A percentile compares a stretch with the other conserved stretches of the same genome.
Evolutionary conservation across 2,113 vertebrate genomes (phyloP).

Genomic region (Ursus arctos): DNA sequence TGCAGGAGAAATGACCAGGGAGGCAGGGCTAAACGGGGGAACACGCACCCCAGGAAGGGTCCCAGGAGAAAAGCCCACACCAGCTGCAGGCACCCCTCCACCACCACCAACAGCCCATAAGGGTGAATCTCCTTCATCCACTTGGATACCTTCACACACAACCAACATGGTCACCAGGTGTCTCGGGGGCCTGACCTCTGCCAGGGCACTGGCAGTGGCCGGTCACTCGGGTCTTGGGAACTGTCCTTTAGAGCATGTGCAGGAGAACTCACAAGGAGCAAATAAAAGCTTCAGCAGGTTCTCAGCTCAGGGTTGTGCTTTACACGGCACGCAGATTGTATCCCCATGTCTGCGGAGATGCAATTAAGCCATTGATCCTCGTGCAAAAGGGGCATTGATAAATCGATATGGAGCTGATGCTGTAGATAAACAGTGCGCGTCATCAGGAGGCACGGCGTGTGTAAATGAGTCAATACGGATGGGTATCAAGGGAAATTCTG

Average conservation of each 20-base stretch:
- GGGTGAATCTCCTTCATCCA: neutral
- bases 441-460: neutral
- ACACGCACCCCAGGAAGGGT: too few relatives aligned
- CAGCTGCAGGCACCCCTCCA: neutral
- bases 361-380: conserved; percentile 78
- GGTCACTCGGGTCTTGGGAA: neutral
- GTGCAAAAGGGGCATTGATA: conserved; percentile 76
- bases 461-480: conserved; percentile 33
- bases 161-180: neutral
- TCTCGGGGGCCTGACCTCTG: too few relatives aligned
- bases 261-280: neutral
- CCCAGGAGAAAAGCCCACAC: neutral
- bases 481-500: conserved; percentile 20
- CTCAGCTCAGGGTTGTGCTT: neutral
- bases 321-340: conserved; percentile 20
- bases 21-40: neutral
- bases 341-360: neutral
- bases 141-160: neutral
- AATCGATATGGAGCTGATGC: conserved; percentile 70
- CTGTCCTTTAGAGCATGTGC: neutral
- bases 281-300: neutral
- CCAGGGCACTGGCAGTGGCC: neutral
- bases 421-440: conserved; percentile 58
- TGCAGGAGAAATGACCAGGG: neutral
- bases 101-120: neutral